Evolutionary conservation across 2,797 vertebrate species (phyloP).

Genomic region (Alfaro cultratus): DNA sequence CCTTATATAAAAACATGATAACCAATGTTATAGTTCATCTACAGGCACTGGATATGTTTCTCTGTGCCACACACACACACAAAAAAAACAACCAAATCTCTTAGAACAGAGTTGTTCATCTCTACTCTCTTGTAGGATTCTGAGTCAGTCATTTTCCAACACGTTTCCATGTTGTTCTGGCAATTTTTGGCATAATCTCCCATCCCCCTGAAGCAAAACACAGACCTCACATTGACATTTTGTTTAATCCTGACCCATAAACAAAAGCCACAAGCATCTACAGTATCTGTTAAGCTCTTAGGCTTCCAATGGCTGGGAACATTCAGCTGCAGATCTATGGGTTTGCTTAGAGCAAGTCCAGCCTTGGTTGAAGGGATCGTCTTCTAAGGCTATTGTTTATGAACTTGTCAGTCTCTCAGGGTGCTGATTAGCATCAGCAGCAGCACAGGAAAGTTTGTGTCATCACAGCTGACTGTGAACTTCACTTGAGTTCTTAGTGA

Average conservation of each 20-base stretch:
- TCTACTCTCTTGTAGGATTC: constrained; percentile 34
- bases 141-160: constrained; percentile 53
- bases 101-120: constrained; percentile 14
- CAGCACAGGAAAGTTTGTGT: constrained; percentile 66
- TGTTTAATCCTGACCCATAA: constrained; percentile 31
- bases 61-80: constrained; percentile 23
- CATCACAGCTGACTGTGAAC: constrained; percentile 62
- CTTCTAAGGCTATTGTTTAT: constrained; percentile 43
- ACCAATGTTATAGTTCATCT: constrained; percentile 72
- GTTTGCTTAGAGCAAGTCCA: constrained; percentile 20
- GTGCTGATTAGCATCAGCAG: constrained; percentile 53
- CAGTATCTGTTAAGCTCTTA: constrained; percentile 22
- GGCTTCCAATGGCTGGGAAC: constrained; percentile 34
- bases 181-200: constrained; percentile 54
- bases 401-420: constrained; percentile 29
- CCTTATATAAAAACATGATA: constrained; percentile 37
- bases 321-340: constrained; percentile 37
- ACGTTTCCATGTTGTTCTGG: constrained; percentile 39
- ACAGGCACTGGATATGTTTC: constrained; percentile 47
- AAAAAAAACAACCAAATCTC: constrained; percentile 32
- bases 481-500: constrained; percentile 56
- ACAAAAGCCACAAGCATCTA: constrained; percentile 47
- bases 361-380: constrained; percentile 40
- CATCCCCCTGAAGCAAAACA: constrained; percentile 17
- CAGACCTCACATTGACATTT: background rate